A percentile compares a stretch with the other conserved stretches of the same genome.
These are phyloP conservation scores for Dallia pectoralis DNA, from an alignment of 2,797 vertebrate genomes.

Conservation along the genomic window DNA sequence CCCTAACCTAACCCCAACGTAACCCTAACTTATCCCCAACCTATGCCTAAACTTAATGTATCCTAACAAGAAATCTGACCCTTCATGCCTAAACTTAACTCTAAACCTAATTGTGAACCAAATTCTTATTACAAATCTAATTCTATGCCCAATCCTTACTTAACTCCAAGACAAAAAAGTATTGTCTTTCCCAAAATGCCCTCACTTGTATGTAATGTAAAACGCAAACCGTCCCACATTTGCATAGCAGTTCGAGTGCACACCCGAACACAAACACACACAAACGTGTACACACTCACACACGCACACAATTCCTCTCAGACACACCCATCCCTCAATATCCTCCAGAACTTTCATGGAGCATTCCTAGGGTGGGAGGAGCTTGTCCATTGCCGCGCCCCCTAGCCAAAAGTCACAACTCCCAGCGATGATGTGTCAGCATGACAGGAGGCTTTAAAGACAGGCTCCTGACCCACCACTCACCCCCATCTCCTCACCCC, in stretches of 20 bases:
- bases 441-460: slow-evolving; percentile 64
- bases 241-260: neutral
- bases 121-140: too few species aligned
- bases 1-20: too few species aligned
- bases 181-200: too few species aligned
- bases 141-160: too few species aligned
- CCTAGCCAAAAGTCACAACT: slow-evolving; percentile 68
- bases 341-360: slow-evolving; percentile 18
- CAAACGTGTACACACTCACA: neutral
- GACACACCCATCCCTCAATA: neutral
- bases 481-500: neutral
- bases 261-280: slow-evolving; percentile 11
- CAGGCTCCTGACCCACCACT: slow-evolving; percentile 31
- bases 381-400: slow-evolving; percentile 12
- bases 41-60: too few species aligned
- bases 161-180: too few species aligned
- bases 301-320: neutral
- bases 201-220: too few species aligned
- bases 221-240: too few species aligned
- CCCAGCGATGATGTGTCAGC: slow-evolving; percentile 68
- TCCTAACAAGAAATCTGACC: too few species aligned
- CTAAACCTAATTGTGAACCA: too few species aligned
- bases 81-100: too few species aligned
- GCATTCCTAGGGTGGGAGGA: slow-evolving; percentile 35
- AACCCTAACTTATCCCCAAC: too few species aligned